phyloP scores from a whole-genome alignment of 2,113 vertebrate species.

The Pluvianellus socialis region DNA sequence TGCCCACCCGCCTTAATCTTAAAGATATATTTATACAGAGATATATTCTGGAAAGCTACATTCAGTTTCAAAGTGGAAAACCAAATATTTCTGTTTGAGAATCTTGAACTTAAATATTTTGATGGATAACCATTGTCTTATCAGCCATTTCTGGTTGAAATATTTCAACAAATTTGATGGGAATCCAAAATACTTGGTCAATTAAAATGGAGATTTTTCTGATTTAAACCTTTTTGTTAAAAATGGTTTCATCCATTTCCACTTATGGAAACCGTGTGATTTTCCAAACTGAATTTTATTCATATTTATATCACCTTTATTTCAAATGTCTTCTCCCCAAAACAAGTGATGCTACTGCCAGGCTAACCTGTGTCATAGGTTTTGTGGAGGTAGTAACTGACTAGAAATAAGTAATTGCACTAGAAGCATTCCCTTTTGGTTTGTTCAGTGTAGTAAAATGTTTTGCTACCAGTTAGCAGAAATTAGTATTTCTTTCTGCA shows the following conservation, averaged over 20 bases:
- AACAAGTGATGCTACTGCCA: neutral
- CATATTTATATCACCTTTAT: neutral
- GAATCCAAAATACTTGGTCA: neutral
- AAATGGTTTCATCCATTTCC: neutral
- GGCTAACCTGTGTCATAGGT: neutral
- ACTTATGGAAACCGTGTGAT: neutral
- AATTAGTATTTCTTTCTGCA: neutral
- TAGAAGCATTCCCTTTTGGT: neutral
- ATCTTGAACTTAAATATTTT: constrained; percentile 2
- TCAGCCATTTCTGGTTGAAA: neutral
- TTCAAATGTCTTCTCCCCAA: neutral
- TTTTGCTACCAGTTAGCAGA: neutral
- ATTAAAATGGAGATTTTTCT: neutral
- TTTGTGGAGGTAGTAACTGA: neutral
- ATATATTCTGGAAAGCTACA: constrained; percentile 23
- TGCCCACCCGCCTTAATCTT: neutral
- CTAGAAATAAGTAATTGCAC: neutral
- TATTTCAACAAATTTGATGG: neutral
- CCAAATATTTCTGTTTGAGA: neutral
- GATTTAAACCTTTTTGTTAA: neutral
- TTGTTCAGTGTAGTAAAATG: neutral
- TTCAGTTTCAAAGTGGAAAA: neutral
- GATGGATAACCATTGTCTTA: neutral
- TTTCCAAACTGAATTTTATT: neutral
- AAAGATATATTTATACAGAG: neutral